These are phyloP conservation scores for Xenopus petersii DNA, from an alignment of 2,797 vertebrate species.

Conservation along the genomic window DNA sequence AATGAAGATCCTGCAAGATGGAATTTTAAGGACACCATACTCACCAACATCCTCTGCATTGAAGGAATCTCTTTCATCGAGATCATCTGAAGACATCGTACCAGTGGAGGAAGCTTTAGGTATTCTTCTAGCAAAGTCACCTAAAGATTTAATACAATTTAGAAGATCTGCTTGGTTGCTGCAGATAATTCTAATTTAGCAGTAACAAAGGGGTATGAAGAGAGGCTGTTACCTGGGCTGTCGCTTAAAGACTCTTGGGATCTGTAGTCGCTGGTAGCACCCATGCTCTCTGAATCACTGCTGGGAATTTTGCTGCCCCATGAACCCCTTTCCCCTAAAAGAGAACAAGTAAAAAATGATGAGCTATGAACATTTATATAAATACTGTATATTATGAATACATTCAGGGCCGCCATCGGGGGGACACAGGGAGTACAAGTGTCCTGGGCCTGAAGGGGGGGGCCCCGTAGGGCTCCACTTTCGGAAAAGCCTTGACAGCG, in stretches of 20 bases:
- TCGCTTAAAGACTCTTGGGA: slow-evolving; percentile 72
- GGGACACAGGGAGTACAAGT: too few relatives aligned
- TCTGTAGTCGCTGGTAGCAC: slow-evolving; percentile 73
- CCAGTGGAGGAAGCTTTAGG: slow-evolving; percentile 73
- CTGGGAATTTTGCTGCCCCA: slow-evolving; percentile 51
- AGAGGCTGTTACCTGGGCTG: slow-evolving; percentile 76
- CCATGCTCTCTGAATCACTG: slow-evolving; percentile 78
- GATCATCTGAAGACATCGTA: slow-evolving; percentile 82
- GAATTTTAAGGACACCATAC: slow-evolving; percentile 19
- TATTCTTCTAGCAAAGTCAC: slow-evolving; percentile 61
- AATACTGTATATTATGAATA: too few relatives aligned
- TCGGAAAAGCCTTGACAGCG: too few relatives aligned
- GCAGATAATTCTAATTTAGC: too few relatives aligned
- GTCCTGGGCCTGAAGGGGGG: too few relatives aligned
- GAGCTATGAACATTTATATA: too few relatives aligned
- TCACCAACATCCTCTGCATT: slow-evolving; percentile 69
- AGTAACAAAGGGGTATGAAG: too few relatives aligned
- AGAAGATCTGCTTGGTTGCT: too few relatives aligned
- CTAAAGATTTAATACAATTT: slow-evolving; percentile 52
- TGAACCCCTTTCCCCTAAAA: slow-evolving; percentile 31
- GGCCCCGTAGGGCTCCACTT: too few relatives aligned
- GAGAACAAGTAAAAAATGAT: neutral
- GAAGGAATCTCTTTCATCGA: slow-evolving; percentile 77
- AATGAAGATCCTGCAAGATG: too few relatives aligned
- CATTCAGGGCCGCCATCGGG: too few relatives aligned